Evolutionary conservation across 2,113 vertebrate genomes (phyloP).

Genomic region (Gulo gulo): DNA sequence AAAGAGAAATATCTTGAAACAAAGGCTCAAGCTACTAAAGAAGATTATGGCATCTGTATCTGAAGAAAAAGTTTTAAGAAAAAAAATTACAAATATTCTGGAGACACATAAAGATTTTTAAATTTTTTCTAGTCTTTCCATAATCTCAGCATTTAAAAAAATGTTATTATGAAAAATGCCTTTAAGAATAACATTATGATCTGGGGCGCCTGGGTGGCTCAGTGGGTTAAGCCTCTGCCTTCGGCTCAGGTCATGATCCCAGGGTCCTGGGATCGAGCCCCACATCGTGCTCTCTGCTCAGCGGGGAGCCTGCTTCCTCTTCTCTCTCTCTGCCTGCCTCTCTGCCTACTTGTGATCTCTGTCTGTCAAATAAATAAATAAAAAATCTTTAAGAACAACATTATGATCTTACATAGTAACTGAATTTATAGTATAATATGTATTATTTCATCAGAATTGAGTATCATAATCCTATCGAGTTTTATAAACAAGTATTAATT

Average conservation of each 20-base stretch:
- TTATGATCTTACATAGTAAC: background rate
- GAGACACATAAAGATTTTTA: background rate
- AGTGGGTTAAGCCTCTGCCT: too few relatives aligned
- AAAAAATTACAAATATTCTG: background rate
- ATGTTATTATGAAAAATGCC: background rate
- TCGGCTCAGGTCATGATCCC: too few relatives aligned
- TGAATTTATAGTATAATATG: background rate
- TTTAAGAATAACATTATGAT: background rate
- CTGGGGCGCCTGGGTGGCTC: too few relatives aligned
- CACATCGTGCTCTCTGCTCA: too few relatives aligned
- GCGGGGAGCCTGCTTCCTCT: too few relatives aligned
- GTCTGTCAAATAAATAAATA: too few relatives aligned
- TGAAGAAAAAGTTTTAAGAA: background rate
- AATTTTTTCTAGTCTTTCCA: background rate
- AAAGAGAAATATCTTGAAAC: background rate
- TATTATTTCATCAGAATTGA: background rate
- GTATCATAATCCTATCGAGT: background rate
- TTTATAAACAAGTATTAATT: background rate
- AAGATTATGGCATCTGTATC: background rate
- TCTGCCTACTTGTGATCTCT: too few relatives aligned
- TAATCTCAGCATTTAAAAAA: background rate
- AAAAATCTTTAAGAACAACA: constrained; percentile 15
- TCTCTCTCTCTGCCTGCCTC: too few relatives aligned
- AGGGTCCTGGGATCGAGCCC: too few relatives aligned
- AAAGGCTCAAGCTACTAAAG: background rate